Evolutionary conservation across 92 coral and sea anemone species (phyloP).

Genomic region (Epizoanthus scotinus): DNA sequence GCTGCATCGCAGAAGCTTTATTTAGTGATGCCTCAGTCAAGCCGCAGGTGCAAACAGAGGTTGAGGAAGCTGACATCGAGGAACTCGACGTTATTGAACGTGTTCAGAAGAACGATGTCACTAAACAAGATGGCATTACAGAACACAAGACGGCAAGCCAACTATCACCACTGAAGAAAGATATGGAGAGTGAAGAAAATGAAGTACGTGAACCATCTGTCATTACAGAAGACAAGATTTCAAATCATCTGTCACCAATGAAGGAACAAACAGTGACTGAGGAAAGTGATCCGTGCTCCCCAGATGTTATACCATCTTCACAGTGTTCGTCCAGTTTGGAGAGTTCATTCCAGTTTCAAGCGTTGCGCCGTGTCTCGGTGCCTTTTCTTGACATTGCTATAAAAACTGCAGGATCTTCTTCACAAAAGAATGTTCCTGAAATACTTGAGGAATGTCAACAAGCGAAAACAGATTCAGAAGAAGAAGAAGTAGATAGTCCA

Average conservation of each 20-base stretch:
- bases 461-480: not conserved
- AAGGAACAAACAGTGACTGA: not conserved
- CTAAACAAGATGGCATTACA: not conserved
- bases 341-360: conserved; percentile 66
- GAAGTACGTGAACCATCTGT: conserved; percentile 13
- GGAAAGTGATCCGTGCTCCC: conserved; percentile 55
- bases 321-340: conserved; percentile 65
- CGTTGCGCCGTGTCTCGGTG: conserved; percentile 59
- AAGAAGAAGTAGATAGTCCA: not conserved
- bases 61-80: not conserved
- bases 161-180: not conserved
- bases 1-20: not conserved
- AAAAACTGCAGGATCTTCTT: not conserved
- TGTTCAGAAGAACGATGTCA: not conserved
- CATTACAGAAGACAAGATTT: no score
- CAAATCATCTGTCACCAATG: not conserved
- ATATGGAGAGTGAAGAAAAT: not conserved
- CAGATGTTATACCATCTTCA: conserved; percentile 93
- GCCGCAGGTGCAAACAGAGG: not conserved
- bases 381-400: conserved; percentile 28
- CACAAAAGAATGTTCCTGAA: not conserved
- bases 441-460: not conserved
- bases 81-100: not conserved
- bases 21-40: not conserved
- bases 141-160: not conserved